These are phyloP conservation scores for Triops cancriformis DNA, from an alignment of 1,140 invertebrate genomes.

Conservation along the genomic window DNA sequence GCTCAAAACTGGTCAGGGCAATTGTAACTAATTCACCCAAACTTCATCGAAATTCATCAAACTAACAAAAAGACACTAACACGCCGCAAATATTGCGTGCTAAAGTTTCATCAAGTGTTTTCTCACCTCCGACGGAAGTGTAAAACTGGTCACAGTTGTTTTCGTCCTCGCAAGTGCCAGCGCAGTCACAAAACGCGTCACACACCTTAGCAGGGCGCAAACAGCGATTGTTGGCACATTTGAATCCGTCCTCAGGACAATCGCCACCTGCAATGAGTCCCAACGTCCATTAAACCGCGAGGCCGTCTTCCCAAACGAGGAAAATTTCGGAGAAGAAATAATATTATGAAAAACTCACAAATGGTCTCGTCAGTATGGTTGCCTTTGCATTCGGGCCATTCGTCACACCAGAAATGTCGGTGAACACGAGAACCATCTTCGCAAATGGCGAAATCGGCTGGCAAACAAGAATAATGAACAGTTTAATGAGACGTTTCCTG, in stretches of 20 bases:
- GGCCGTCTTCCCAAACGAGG: no score
- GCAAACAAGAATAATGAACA: no score
- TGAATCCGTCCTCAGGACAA: constrained; percentile 33
- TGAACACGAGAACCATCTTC: constrained; percentile 38
- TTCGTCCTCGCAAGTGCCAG: constrained; percentile 38
- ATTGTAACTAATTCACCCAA: no score
- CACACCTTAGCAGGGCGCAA: constrained; percentile 37
- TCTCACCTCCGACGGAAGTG: neutral
- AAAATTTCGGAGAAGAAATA: neutral
- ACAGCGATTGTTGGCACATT: constrained; percentile 37
- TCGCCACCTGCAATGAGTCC: constrained; percentile 29
- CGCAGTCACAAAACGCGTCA: constrained; percentile 41
- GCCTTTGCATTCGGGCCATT: constrained; percentile 42
- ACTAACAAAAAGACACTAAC: no score
- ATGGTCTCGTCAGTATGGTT: constrained; percentile 44
- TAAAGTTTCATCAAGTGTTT: neutral
- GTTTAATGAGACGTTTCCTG: no score
- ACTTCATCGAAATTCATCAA: no score
- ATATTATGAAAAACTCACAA: constrained; percentile 38
- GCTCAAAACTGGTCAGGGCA: no score
- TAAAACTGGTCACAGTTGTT: neutral
- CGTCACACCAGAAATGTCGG: constrained; percentile 42
- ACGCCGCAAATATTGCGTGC: neutral
- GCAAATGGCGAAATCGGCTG: constrained; percentile 37
- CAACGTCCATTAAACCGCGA: no score